Conservation (phyloP, 1,140 invertebrate species). For the Ceratitis capitata region DNA sequence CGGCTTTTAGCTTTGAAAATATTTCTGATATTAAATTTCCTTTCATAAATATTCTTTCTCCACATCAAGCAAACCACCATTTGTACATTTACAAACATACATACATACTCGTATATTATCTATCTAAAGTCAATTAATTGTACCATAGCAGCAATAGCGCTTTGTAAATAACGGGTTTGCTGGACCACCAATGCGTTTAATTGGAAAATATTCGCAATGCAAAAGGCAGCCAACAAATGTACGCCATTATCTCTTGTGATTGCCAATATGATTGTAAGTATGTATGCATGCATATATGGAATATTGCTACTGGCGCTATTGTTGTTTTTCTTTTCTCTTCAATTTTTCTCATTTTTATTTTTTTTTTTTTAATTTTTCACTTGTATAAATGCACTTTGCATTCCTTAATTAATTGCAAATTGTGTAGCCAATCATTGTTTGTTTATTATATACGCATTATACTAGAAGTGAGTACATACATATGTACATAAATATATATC, state of each 20-base stretch:
- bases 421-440: slow-evolving; percentile 23
- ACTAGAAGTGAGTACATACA: too few relatives aligned
- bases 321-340: too few relatives aligned
- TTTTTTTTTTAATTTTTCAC: neutral
- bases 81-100: neutral
- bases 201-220: neutral
- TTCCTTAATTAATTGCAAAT: slow-evolving; percentile 35
- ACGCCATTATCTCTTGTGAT: neutral
- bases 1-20: too few relatives aligned
- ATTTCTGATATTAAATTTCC: neutral
- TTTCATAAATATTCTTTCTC: neutral
- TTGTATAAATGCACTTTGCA: neutral
- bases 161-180: neutral
- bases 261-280: neutral
- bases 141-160: neutral
- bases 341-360: neutral
- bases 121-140: neutral
- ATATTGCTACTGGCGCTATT: too few relatives aligned
- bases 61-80: neutral
- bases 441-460: neutral
- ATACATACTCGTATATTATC: too few relatives aligned
- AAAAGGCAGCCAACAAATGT: neutral
- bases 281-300: too few relatives aligned
- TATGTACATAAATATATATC: neutral
- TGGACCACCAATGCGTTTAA: neutral